Conservation (phyloP, 1,140 invertebrate species). For the Caenorhabditis latens region DNA sequence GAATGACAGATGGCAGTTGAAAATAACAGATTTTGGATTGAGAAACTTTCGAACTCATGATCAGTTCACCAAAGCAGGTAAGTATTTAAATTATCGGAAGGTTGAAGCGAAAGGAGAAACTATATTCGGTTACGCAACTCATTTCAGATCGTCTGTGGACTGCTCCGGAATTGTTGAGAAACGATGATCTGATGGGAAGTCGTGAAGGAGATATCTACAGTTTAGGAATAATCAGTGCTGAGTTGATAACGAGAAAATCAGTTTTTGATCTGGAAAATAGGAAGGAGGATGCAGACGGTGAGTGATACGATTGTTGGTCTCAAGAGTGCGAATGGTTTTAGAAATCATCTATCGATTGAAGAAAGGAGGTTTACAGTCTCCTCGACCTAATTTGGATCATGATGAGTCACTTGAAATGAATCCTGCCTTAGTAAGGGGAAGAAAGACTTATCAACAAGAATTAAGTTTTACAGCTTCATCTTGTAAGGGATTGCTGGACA, state of each 20-base stretch:
- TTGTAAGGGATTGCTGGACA: slow-evolving; percentile 80
- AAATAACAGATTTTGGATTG: slow-evolving; percentile 65
- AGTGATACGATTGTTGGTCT: not conserved
- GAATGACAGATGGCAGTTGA: slow-evolving; percentile 67
- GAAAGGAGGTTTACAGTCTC: slow-evolving; percentile 53
- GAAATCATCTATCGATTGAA: slow-evolving; percentile 65
- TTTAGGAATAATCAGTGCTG: slow-evolving; percentile 59
- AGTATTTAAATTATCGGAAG: not conserved
- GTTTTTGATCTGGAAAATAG: slow-evolving; percentile 59
- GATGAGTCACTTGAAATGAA: slow-evolving; percentile 63
- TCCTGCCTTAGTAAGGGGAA: slow-evolving; percentile 37
- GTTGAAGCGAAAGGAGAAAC: not conserved
- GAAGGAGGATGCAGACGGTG: slow-evolving; percentile 54
- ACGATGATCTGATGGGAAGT: slow-evolving; percentile 74
- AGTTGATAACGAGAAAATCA: slow-evolving; percentile 57
- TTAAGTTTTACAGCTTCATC: slow-evolving; percentile 54
- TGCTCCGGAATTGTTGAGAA: slow-evolving; percentile 90
- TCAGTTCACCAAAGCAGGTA: slow-evolving; percentile 1
- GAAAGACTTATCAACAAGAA: too few relatives aligned
- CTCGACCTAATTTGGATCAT: slow-evolving; percentile 60
- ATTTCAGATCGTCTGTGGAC: slow-evolving; percentile 87
- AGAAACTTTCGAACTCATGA: slow-evolving; percentile 78
- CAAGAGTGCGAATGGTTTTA: not conserved
- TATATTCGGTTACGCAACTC: not conserved
- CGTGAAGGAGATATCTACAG: slow-evolving; percentile 74